Conservation (phyloP, 1,140 invertebrate genomes). For the Brachionus asplanchnoidis region DNA sequence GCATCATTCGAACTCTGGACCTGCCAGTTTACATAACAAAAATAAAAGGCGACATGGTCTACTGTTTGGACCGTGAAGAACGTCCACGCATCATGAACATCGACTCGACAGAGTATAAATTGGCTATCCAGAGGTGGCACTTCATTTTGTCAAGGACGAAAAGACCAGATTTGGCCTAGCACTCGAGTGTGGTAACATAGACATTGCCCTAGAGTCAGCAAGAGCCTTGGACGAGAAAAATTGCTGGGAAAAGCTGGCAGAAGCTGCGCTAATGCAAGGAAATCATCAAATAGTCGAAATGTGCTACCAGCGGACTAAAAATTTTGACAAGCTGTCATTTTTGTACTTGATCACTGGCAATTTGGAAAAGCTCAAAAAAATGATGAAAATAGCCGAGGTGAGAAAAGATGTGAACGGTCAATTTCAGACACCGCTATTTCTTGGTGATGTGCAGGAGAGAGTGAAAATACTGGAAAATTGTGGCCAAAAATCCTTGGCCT, state of each 20-base stretch:
- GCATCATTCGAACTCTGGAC: slow-evolving; percentile 94
- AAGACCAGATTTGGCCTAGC: slow-evolving; percentile 93
- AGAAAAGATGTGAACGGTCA: slow-evolving; percentile 78
- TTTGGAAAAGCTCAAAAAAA: slow-evolving; percentile 91
- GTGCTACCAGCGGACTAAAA: slow-evolving; percentile 98
- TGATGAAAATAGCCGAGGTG: slow-evolving; percentile 81
- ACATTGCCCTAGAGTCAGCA: slow-evolving; percentile 84
- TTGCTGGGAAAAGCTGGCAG: slow-evolving; percentile 93
- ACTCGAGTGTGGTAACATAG: slow-evolving; percentile 95
- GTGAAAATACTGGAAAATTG: slow-evolving; percentile 74
- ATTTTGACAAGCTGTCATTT: slow-evolving; percentile 97
- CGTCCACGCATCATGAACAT: slow-evolving; percentile 82
- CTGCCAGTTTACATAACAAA: slow-evolving; percentile 91
- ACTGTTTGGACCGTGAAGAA: slow-evolving; percentile 85
- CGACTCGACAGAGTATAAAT: slow-evolving; percentile 95
- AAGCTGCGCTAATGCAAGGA: slow-evolving; percentile 85
- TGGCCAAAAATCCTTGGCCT: slow-evolving; percentile 68
- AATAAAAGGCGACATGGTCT: slow-evolving; percentile 70
- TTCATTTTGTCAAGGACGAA: slow-evolving; percentile 99
- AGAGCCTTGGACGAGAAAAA: slow-evolving; percentile 83
- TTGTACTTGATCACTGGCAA: slow-evolving; percentile 97
- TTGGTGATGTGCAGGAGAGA: slow-evolving; percentile 85
- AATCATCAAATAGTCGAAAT: slow-evolving; percentile 95
- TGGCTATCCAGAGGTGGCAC: slow-evolving; percentile 99
- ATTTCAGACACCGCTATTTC: slow-evolving; percentile 84